These are phyloP conservation scores for Saccopteryx leptura DNA, from an alignment of 2,113 vertebrate species.

Conservation along the genomic window DNA sequence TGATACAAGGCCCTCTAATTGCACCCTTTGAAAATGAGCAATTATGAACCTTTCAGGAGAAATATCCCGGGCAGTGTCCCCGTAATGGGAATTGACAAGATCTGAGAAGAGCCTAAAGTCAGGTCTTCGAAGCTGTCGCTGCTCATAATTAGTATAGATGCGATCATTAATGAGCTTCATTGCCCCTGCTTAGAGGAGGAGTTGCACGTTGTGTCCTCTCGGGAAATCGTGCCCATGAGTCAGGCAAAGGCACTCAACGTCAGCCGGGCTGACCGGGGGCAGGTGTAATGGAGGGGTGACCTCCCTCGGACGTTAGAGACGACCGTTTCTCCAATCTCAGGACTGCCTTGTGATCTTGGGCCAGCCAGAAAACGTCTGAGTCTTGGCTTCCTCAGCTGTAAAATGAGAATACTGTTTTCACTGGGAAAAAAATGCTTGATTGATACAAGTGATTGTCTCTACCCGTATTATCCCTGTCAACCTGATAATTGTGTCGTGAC, in stretches of 20 bases:
- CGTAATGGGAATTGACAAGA: slow-evolving; percentile 67
- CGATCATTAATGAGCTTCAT: not conserved
- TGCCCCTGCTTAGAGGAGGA: not conserved
- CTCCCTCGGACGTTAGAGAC: not conserved
- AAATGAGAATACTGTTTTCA: not conserved
- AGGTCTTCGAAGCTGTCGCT: not conserved
- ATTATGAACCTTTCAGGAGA: slow-evolving; percentile 76
- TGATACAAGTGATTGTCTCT: not conserved
- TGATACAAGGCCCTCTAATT: slow-evolving; percentile 55
- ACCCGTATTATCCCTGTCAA: not conserved
- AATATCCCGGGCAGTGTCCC: slow-evolving; percentile 6
- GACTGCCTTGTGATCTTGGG: not conserved
- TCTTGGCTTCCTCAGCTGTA: not conserved
- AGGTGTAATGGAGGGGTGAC: fast-evolving
- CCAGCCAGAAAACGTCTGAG: not conserved
- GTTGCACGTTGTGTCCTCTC: not conserved
- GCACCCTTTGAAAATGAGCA: slow-evolving; percentile 71
- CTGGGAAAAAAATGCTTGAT: not conserved
- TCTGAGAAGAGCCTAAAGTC: slow-evolving; percentile 57
- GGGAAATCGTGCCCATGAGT: not conserved
- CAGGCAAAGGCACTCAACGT: not conserved
- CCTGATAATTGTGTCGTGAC: not conserved
- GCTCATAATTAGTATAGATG: slow-evolving; percentile 41
- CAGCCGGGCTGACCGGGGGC: not conserved
- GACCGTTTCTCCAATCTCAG: not conserved